Percentiles rank a stretch among this genome's conserved stretches.
phyloP scores from a whole-genome alignment of 1,140 invertebrate species.

The Drosophila cardini region DNA sequence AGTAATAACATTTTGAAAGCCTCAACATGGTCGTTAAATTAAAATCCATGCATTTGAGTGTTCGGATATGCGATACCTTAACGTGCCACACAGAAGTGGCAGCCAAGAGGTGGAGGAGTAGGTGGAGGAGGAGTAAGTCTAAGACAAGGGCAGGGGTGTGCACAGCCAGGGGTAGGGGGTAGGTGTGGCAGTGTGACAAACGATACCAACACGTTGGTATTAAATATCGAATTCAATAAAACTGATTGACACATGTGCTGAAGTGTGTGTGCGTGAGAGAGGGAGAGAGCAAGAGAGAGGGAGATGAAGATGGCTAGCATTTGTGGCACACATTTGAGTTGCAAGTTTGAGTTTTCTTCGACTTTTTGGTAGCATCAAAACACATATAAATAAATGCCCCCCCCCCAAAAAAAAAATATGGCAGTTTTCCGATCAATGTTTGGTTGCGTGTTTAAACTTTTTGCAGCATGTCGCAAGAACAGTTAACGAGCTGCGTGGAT shows the following conservation, averaged over 20 bases:
- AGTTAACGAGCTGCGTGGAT: slow-evolving; percentile 6
- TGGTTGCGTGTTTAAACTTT: slow-evolving; percentile 29
- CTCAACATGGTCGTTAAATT: slow-evolving; percentile 69
- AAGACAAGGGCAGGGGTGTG: not conserved
- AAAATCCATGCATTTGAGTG: slow-evolving; percentile 65
- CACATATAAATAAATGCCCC: slow-evolving; percentile 39
- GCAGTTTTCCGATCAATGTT: not conserved
- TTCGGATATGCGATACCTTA: slow-evolving; percentile 44
- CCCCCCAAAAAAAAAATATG: not conserved
- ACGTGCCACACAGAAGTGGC: slow-evolving; percentile 16
- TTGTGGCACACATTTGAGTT: slow-evolving; percentile 1
- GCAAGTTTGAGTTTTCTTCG: slow-evolving; percentile 7
- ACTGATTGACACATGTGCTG: slow-evolving; percentile 72
- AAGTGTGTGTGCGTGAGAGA: slow-evolving; percentile 16
- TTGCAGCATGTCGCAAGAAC: slow-evolving; percentile 73
- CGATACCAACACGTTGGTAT: slow-evolving; percentile 51
- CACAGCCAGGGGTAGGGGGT: too few relatives aligned
- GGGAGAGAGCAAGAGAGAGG: not conserved
- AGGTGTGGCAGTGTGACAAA: slow-evolving; percentile 18
- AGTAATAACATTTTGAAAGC: slow-evolving; percentile 80
- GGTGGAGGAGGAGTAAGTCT: not conserved
- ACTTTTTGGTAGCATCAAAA: slow-evolving; percentile 65
- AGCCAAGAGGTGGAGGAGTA: slow-evolving; percentile 8
- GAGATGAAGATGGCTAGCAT: not conserved
- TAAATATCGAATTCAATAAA: slow-evolving; percentile 83